These are phyloP conservation scores for Ylistrum balloti DNA, from an alignment of 1,140 invertebrate species.

Conservation along the genomic window DNA sequence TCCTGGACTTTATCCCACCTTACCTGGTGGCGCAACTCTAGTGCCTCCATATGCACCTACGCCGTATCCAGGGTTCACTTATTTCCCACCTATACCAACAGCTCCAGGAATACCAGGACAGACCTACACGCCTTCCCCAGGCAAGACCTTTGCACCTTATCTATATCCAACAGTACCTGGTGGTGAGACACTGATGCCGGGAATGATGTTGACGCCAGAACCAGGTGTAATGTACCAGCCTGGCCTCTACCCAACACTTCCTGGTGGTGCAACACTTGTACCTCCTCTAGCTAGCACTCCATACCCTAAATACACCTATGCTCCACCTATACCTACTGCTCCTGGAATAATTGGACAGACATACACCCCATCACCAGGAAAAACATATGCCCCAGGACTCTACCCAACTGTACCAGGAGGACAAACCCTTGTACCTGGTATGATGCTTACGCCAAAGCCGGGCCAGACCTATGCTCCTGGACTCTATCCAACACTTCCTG, in stretches of 20 bases:
- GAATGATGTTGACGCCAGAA: conserved; percentile 56
- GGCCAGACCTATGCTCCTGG: conserved; percentile 60
- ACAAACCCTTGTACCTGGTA: conserved; percentile 49
- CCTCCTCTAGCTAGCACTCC: conserved; percentile 47
- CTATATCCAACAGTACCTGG: conserved; percentile 59
- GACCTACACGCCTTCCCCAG: conserved; percentile 56
- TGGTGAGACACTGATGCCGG: conserved; percentile 54
- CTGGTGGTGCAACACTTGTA: not conserved
- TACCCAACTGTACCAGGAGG: conserved; percentile 45
- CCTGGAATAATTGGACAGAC: conserved; percentile 64
- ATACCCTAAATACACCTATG: conserved; percentile 60
- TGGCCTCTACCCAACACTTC: not conserved
- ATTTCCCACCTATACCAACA: not conserved
- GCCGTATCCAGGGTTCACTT: not conserved
- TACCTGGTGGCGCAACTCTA: not conserved
- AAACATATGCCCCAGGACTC: conserved; percentile 61
- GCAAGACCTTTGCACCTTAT: conserved; percentile 59
- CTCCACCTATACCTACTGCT: conserved; percentile 25
- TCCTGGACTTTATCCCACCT: conserved; percentile 26
- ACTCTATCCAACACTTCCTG: conserved; percentile 58
- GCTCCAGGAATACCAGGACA: conserved; percentile 4
- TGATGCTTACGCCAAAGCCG: conserved; percentile 59
- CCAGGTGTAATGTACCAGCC: conserved; percentile 38
- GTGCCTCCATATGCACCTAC: conserved; percentile 51
- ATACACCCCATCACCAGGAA: conserved; percentile 63